Base-by-base conservation (phyloP, 2,888 invertebrate species). In the Deilephila porcellus region DNA sequence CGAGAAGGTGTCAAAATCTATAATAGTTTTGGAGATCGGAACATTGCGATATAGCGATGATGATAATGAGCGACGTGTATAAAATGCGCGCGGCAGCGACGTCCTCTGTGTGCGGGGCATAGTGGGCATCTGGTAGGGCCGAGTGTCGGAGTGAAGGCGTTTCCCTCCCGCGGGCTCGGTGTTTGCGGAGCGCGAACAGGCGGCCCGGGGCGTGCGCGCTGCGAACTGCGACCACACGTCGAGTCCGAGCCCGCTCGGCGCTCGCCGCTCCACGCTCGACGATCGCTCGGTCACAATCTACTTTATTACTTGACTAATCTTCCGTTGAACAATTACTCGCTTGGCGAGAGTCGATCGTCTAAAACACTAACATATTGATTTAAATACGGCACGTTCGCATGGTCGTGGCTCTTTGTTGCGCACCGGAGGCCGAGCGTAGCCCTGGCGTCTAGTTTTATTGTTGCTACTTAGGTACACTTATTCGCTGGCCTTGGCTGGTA, bases 1-100 rank as follows among this genome's bases (percentile, higher is more conserved):
- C 94, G 93, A 93, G 90, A 87, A 91, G 90, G 90, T 91, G 93
- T 94, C 93, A 92, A 93, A 94, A 94, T 93, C 93, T 93, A 93
- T 93, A 93, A 90, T 93, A 93, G 90, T 93, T 91, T 81, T 85
- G 86, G 83, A 88, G 90, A 90, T 91, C 89, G 86, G 85, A 87
- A 85, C 81, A 88, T 88, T 89, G 88, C 88, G 84, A 88, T 90
- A 83, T 86, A 86, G 83, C 82, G 82, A 80, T 83, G 84, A 86
- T 84, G 77, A 80, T 85, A 85, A 84, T 86, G 82, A 86, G 85
- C 85, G 84, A 82, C 83, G 82, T 83, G 86, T 82, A 82, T 82
- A 82, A 83, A 86, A 82, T 85, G 84, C 83, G 86, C 85, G 87
- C 83, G 82, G 85, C 85, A 83, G 81, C 84, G 86, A 90, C 91